Evolutionary conservation across 2,797 vertebrate species (phyloP), one percentile per base, ranked within the genome.

Genomic region (Cottoperca gobio): DNA sequence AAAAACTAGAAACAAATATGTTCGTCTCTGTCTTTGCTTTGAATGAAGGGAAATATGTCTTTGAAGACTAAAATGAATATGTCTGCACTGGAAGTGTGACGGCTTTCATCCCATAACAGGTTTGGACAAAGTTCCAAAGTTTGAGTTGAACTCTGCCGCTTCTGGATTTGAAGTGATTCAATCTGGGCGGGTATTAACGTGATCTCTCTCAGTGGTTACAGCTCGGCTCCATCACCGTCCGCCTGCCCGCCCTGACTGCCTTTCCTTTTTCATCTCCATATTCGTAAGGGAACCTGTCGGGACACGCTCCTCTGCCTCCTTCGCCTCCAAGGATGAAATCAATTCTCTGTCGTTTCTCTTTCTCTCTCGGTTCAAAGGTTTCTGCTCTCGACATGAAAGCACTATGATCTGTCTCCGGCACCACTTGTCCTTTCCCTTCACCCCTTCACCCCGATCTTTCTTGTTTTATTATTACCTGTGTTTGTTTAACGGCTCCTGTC

Each of bases 351-450:
- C 24, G 12, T 76, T 81, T 61, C 54, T 50, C 72, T 48, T 24
- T 74, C 55, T 72, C 17, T 24, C 61, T 79, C 61, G 65, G 71
- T 80, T 83, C 72, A 87, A 86, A 78, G 76, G 78, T 84, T 82
- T 74, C 33, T 67, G 33, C 71, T 78, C 68, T 72, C 65, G 48
- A 72, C 78, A 50, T 73, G 58, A 82, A 67, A 70, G 73, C 80
- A 55, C 49, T 63, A n/a, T 69, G 50, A 80, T 83, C 60, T 58
- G 23, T 83, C 71, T 67, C 40, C 64, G 55, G 8, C 61, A 45
- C 2, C 64, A 28, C 54, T 74, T 23, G n/a, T 46, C 49, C 2
- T 19, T 42, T 37, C 23, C 52, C 60, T 68, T 64, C 54, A 55
- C 78, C 74, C 73, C 42, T 40, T 52, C 17, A 28, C 35, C 19